Evolutionary conservation across 2,113 vertebrate species (phyloP).

Genomic region (Pachypanchax playfairii): DNA sequence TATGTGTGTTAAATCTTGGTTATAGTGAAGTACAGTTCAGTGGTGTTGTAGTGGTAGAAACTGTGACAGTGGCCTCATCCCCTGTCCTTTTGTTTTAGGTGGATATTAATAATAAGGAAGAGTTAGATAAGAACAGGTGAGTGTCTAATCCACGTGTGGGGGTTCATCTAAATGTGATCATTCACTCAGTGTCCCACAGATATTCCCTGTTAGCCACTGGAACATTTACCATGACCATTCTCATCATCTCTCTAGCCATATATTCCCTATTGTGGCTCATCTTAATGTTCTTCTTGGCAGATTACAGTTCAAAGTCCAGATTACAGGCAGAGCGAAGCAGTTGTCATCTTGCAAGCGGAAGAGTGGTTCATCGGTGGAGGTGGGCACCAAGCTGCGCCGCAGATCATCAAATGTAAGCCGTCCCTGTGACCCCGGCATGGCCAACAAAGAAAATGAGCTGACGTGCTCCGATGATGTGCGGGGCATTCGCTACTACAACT

Average conservation of each 20-base stretch:
- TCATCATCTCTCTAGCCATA: conserved; percentile 25
- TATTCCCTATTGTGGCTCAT: background rate
- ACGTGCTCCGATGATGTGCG: conserved; percentile 88
- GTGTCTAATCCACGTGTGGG: conserved; percentile 60
- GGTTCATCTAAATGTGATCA: conserved; percentile 42
- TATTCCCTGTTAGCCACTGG: conserved; percentile 33
- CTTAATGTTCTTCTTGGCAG: conserved; percentile 46
- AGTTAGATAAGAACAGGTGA: conserved; percentile 82
- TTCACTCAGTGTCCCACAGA: conserved; percentile 44
- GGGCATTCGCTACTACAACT: conserved; percentile 83
- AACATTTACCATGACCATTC: conserved; percentile 28
- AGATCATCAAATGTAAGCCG: conserved; percentile 61
- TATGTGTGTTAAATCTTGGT: conserved; percentile 38
- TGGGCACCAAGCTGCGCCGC: conserved; percentile 67
- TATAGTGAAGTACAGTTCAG: conserved; percentile 48
- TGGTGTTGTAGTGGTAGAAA: conserved; percentile 48
- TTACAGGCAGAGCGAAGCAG: conserved; percentile 71
- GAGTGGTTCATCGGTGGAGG: conserved; percentile 51
- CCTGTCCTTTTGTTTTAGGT: conserved; percentile 83
- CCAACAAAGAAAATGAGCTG: conserved; percentile 99
- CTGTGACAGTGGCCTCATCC: conserved; percentile 65
- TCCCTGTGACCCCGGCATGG: conserved; percentile 88
- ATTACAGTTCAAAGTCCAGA: conserved; percentile 69
- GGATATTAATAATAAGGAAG: conserved; percentile 82
- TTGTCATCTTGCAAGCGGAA: conserved; percentile 71